These are phyloP conservation scores for Caenorhabditis doughertyi DNA, from an alignment of 2,888 invertebrate genomes.

Conservation along the genomic window DNA sequence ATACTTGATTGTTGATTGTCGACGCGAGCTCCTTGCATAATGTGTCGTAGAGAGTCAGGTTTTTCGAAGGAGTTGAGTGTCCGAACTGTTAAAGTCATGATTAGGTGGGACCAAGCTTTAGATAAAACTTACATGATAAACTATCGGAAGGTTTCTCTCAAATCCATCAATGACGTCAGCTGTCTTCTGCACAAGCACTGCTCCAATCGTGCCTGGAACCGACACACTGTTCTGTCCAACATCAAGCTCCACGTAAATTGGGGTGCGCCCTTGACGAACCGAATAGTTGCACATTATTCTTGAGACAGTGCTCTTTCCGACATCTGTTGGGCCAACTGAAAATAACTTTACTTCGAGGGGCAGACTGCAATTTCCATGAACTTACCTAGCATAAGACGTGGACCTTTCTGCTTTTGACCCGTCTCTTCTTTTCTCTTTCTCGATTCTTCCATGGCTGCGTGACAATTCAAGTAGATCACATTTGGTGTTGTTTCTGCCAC, in stretches of 20 bases:
- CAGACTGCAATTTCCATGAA: not conserved
- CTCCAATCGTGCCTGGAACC: conserved; percentile 80
- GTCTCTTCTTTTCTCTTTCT: conserved; percentile 87
- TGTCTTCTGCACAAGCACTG: conserved; percentile 90
- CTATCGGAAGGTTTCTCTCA: conserved; percentile 90
- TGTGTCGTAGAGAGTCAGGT: conserved; percentile 90
- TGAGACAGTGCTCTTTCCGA: conserved; percentile 95
- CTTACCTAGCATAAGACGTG: conserved; percentile 62
- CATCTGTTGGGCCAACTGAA: conserved; percentile 89
- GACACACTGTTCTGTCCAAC: conserved; percentile 86
- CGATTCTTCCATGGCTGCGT: conserved; percentile 94
- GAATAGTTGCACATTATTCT: conserved; percentile 95
- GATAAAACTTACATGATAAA: conserved; percentile 85
- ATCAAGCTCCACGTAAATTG: conserved; percentile 95
- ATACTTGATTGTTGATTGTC: conserved; percentile 62
- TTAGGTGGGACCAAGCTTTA: not conserved
- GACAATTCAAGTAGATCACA: conserved; percentile 93
- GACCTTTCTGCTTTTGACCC: conserved; percentile 51
- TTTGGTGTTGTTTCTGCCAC: conserved; percentile 96
- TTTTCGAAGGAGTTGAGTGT: conserved; percentile 89
- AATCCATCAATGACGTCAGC: conserved; percentile 96
- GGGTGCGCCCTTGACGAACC: conserved; percentile 89
- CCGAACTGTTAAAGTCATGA: conserved; percentile 88
- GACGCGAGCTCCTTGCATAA: conserved; percentile 91
- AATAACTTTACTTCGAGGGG: not conserved